Conservation (phyloP, 1,140 invertebrate species). For the Vollenhovia emeryi region DNA sequence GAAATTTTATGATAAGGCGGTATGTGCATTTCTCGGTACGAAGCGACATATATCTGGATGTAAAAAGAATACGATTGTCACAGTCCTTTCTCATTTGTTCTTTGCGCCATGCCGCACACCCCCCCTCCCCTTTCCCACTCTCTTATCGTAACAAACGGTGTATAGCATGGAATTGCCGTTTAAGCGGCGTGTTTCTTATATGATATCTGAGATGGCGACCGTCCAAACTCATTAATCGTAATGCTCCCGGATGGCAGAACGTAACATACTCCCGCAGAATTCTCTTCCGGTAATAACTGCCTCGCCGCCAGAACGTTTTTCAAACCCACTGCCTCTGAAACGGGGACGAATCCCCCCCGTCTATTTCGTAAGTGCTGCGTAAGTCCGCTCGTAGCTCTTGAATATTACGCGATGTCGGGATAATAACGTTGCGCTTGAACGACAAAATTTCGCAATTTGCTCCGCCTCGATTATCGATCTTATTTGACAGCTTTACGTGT, state of each 20-base stretch:
- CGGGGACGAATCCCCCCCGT: conserved; percentile 25
- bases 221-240: conserved; percentile 77
- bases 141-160: conserved; percentile 62
- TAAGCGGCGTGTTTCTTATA: conserved; percentile 71
- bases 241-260: conserved; percentile 43
- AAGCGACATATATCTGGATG: not conserved
- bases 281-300: conserved; percentile 72
- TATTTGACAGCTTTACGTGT: not conserved
- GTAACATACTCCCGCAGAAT: conserved; percentile 64
- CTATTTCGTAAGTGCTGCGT: conserved; percentile 67
- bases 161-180: conserved; percentile 67
- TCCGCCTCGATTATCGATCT: conserved; percentile 43
- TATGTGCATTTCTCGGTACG: not conserved
- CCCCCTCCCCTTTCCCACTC: conserved; percentile 13
- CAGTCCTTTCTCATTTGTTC: conserved; percentile 7
- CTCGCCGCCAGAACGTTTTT: conserved; percentile 66
- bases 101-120: not conserved
- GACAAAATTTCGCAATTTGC: conserved; percentile 38
- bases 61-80: conserved; percentile 33
- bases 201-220: conserved; percentile 70
- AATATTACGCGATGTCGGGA: conserved; percentile 62
- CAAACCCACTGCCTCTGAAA: conserved; percentile 53
- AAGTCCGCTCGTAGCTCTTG: conserved; percentile 54
- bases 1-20: conserved; percentile 12
- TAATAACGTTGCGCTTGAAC: conserved; percentile 62